Evolutionary conservation across 2,888 invertebrate genomes (phyloP).

Genomic region (Lasioglossum zephyrum): DNA sequence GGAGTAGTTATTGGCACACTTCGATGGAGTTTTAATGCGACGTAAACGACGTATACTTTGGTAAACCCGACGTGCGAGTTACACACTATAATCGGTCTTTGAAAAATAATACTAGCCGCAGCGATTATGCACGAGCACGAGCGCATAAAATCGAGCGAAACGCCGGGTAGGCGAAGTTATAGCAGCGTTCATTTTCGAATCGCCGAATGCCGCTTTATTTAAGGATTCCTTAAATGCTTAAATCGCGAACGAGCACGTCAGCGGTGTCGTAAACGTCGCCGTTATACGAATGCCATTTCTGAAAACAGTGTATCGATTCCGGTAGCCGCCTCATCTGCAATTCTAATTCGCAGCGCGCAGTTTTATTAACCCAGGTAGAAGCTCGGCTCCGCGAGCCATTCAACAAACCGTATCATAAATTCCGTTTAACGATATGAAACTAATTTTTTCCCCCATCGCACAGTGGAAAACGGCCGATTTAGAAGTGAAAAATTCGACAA

Average conservation of each 20-base stretch:
- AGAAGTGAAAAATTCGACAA: too few species aligned
- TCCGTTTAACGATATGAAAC: slow-evolving; percentile 8
- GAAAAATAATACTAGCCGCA: background rate
- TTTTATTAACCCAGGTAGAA: slow-evolving; percentile 24
- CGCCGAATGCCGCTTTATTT: background rate
- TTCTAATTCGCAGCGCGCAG: slow-evolving; percentile 19
- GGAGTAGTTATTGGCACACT: background rate
- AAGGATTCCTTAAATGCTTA: background rate
- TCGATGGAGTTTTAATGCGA: background rate
- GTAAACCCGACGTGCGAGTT: background rate
- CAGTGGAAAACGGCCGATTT: too few species aligned
- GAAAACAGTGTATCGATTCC: slow-evolving; percentile 12
- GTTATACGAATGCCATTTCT: slow-evolving; percentile 11
- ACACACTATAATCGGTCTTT: background rate
- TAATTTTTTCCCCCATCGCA: background rate
- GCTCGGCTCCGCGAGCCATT: background rate
- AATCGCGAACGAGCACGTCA: slow-evolving; percentile 5
- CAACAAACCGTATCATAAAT: slow-evolving; percentile 17
- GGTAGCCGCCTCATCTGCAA: slow-evolving; percentile 34
- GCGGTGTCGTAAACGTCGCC: background rate
- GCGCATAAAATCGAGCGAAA: background rate
- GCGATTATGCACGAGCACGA: background rate
- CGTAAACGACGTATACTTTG: too few species aligned
- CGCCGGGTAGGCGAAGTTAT: background rate
- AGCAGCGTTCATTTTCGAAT: background rate